Conservation (phyloP, 2,113 vertebrate species). For the Pardalotus punctatus region DNA sequence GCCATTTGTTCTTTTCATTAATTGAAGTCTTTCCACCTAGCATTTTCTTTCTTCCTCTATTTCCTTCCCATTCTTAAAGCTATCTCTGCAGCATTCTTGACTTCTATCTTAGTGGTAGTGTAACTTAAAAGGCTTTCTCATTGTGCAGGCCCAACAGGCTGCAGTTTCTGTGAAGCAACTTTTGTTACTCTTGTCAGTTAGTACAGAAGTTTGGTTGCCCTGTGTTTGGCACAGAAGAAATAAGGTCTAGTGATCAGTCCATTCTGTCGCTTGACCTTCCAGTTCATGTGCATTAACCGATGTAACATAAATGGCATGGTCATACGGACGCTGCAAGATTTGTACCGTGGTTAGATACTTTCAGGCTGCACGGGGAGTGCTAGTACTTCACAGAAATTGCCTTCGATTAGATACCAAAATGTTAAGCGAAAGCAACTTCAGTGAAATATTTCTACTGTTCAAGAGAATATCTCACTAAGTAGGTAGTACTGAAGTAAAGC, state of each 20-base stretch:
- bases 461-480: background rate
- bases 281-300: background rate
- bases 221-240: background rate
- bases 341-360: rapidly evolving
- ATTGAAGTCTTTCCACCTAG: background rate
- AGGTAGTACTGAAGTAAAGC: background rate
- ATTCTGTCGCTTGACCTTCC: background rate
- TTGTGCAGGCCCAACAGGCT: background rate
- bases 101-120: background rate
- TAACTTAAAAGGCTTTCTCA: background rate
- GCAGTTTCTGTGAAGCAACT: background rate
- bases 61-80: background rate
- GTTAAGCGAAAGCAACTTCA: background rate
- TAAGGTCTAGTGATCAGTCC: background rate
- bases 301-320: background rate
- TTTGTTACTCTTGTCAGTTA: background rate
- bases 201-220: background rate
- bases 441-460: background rate
- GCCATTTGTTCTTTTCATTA: background rate
- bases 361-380: background rate
- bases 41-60: background rate
- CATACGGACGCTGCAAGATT: background rate
- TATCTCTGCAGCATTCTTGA: background rate
- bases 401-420: background rate
- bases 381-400: background rate